Base-by-base conservation (phyloP, 2,113 vertebrate species). In the Chinchilla lanigera region DNA sequence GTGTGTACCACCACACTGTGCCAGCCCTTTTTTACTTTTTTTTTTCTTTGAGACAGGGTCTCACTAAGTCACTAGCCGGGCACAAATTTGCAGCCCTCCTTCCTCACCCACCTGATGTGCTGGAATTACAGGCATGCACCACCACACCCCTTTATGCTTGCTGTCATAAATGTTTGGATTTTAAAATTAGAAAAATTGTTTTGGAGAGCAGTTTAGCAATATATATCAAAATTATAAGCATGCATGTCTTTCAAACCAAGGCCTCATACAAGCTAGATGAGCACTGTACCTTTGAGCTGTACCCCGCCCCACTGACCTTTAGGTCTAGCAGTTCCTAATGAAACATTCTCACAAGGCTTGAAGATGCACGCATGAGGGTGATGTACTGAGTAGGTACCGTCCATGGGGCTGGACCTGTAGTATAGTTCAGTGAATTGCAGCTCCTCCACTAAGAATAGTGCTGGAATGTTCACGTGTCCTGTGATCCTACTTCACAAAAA, bases 301-400 rank as follows among this genome's bases (percentile, higher is more conserved):
- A 19, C 12, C 33, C 11, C 8, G 17, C 13, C 73, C 30, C 44
- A 10, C 73, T 35, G 65, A 4, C 88, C 56, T 82, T 94, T 75
- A 82, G 50, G 65, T 75, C 35, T 75, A 86, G 35, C 84, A 67
- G 4, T 61, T 90, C n/a, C 88, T 96, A 38, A 87, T 87, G 91
- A 94, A 73, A 1, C 63, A 41, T 5, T 30, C 30, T 56, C 61
- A n/a, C 44, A 19, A 44, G 33, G 24, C 56, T n/a, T 5, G 35
- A 47, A 82, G 58, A 69, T 13, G 4, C 2, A 30, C 17, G 20
- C 6, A 0, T 3, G 44, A 30, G 30, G 13, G 4, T 12, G 67
- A 22, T 26, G 24, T 9, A 7, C 0, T 28, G 7, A 0, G 33
- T 33, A 50, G 71, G 2, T 38, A 28, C 54, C 8, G 1, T 17